Evolutionary conservation across 2,113 vertebrate species (phyloP).

Genomic region (Larimichthys crocea): DNA sequence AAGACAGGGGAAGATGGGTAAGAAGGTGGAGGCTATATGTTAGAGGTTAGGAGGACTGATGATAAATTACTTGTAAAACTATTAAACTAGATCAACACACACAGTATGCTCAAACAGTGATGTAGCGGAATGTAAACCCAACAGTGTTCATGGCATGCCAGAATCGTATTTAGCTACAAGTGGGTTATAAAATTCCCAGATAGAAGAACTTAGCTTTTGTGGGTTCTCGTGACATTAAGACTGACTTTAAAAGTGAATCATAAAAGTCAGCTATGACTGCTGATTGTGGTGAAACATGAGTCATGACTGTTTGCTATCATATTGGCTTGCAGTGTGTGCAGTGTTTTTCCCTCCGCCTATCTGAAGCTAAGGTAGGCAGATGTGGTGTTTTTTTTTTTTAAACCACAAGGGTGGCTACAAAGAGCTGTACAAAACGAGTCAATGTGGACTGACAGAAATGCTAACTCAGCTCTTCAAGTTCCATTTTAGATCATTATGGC

Average conservation of each 20-base stretch:
- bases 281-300: slow-evolving; percentile 35
- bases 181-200: slow-evolving; percentile 4
- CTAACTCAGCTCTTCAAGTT: too few relatives aligned
- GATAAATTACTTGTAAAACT: neutral
- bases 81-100: neutral
- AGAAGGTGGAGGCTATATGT: neutral
- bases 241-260: slow-evolving; percentile 30
- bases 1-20: neutral
- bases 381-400: neutral
- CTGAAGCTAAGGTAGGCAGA: slow-evolving; percentile 6
- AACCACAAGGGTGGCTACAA: neutral
- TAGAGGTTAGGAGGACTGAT: too few relatives aligned
- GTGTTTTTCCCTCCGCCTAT: neutral
- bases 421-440: neutral
- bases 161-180: slow-evolving; percentile 3
- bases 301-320: slow-evolving; percentile 5
- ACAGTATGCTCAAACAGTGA: neutral
- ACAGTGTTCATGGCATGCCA: neutral
- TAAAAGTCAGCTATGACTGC: slow-evolving; percentile 15
- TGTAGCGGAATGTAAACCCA: neutral
- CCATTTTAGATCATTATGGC: too few relatives aligned
- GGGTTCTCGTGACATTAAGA: slow-evolving; percentile 33
- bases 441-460: neutral
- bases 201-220: slow-evolving; percentile 20
- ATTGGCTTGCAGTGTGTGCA: neutral